Evolutionary conservation across 1,140 invertebrate genomes (phyloP).

Genomic region (honey bee (Apis mellifera)): DNA sequence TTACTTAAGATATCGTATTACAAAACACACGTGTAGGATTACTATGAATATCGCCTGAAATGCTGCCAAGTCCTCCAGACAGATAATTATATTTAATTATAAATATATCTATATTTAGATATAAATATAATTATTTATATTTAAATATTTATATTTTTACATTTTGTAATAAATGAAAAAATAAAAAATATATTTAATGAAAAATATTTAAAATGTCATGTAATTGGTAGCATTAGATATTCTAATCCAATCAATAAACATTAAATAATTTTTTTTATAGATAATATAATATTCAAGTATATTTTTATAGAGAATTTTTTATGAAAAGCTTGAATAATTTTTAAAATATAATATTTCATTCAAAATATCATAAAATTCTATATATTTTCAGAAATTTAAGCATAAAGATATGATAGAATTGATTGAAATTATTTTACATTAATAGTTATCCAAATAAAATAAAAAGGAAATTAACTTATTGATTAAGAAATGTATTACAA

Average conservation of each 20-base stretch:
- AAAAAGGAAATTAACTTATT: background rate
- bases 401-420: background rate
- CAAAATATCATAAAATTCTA: constrained; percentile 1
- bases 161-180: constrained; percentile 21
- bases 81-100: background rate
- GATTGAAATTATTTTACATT: constrained; percentile 16
- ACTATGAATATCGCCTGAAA: constrained; percentile 44
- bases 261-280: constrained; percentile 36
- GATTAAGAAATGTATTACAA: background rate
- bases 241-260: constrained; percentile 31
- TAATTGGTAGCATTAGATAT: constrained; percentile 33
- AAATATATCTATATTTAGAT: too few species aligned
- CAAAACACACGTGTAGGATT: constrained; percentile 46
- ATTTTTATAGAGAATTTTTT: constrained; percentile 15
- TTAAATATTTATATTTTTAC: constrained; percentile 23
- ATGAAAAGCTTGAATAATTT: constrained; percentile 15
- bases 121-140: too few species aligned
- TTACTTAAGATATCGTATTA: constrained; percentile 46
- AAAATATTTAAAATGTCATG: constrained; percentile 42
- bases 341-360: constrained; percentile 9
- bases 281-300: constrained; percentile 11
- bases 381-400: background rate
- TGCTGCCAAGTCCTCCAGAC: constrained; percentile 46
- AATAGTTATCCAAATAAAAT: constrained; percentile 20
- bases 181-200: constrained; percentile 37